A percentile compares a stretch with the other conserved stretches of the same genome.
phyloP scores from a whole-genome alignment of 35 echinoderm and acorn worm species.

The Ptychodera flava region DNA sequence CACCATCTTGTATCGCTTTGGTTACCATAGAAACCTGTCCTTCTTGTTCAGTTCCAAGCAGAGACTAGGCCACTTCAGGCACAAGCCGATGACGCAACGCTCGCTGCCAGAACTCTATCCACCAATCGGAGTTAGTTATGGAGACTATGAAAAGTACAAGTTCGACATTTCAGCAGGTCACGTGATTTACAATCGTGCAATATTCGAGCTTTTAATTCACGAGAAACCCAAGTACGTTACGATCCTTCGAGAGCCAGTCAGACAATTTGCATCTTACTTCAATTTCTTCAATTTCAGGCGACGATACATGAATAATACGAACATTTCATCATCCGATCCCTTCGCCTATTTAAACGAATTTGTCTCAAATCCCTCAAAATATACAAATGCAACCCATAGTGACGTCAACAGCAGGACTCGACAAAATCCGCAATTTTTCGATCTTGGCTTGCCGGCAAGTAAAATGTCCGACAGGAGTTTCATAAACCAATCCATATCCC shows the following conservation, averaged over 20 bases:
- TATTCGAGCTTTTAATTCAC: neutral
- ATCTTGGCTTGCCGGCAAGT: neutral
- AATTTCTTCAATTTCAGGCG: constrained; percentile 14
- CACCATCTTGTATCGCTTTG: constrained; percentile 31
- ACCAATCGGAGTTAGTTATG: constrained; percentile 9
- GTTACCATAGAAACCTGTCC: constrained; percentile 17
- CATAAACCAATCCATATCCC: neutral
- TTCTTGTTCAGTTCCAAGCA: constrained; percentile 28
- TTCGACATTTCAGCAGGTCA: constrained; percentile 30
- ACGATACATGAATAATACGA: neutral
- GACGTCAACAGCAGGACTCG: neutral
- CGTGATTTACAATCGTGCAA: neutral
- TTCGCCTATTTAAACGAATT: neutral
- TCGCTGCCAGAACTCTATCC: constrained; percentile 11
- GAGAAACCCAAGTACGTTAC: constrained; percentile 20
- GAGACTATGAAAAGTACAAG: constrained; percentile 20
- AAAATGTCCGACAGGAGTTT: neutral
- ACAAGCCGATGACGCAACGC: neutral
- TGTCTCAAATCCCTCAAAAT: neutral
- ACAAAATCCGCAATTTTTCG: neutral
- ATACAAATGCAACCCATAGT: neutral
- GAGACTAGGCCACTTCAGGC: constrained; percentile 31
- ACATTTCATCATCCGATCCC: neutral
- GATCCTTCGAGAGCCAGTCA: constrained; percentile 13
- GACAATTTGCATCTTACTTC: constrained; percentile 22